These are phyloP conservation scores for Sitta europaea DNA, from an alignment of 2,113 vertebrate genomes.

Conservation along the genomic window DNA sequence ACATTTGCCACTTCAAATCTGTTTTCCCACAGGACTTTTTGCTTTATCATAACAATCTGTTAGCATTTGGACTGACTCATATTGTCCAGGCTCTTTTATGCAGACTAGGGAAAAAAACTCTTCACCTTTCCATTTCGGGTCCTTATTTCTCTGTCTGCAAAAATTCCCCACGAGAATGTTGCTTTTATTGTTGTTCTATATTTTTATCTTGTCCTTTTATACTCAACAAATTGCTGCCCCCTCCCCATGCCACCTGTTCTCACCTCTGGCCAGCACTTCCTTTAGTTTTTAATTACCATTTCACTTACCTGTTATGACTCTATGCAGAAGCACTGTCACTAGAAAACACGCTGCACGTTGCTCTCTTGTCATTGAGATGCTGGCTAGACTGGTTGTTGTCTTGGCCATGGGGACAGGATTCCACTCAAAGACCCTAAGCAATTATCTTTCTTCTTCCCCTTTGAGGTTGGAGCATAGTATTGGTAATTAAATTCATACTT, in stretches of 20 bases:
- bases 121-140: background rate
- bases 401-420: conserved; percentile 50
- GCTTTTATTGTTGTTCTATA: background rate
- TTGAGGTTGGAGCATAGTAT: conserved; percentile 27
- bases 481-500: conserved; percentile 63
- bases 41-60: conserved; percentile 58
- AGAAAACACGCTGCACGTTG: background rate
- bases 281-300: conserved; percentile 61
- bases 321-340: conserved; percentile 42
- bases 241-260: background rate
- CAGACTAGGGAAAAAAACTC: background rate
- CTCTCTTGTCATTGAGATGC: conserved; percentile 56
- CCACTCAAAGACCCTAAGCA: conserved; percentile 60
- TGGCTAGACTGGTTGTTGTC: conserved; percentile 63
- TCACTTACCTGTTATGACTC: conserved; percentile 53
- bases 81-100: background rate
- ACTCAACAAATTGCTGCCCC: background rate
- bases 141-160: conserved; percentile 13
- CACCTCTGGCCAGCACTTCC: conserved; percentile 30
- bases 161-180: background rate
- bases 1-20: conserved; percentile 37
- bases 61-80: background rate
- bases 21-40: conserved; percentile 5
- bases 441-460: conserved; percentile 53
- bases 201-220: conserved; percentile 10